Evolutionary conservation across 2,113 vertebrate species (phyloP), one percentile per base, ranked within the genome.

Genomic region (Onychorhynchus coronatus): DNA sequence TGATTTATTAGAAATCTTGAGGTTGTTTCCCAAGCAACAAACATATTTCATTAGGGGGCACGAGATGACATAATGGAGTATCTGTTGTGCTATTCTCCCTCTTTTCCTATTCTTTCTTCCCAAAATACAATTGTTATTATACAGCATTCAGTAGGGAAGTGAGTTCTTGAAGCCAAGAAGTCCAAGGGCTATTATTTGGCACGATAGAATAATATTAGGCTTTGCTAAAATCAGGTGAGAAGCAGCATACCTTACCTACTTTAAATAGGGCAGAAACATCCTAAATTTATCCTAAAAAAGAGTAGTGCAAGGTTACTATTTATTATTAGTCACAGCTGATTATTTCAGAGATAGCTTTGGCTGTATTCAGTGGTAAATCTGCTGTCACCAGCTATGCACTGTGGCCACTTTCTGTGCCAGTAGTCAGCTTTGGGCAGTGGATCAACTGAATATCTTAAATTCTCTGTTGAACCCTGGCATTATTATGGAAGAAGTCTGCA

Each of bases 371-470:
- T 68, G 27, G 56, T 50, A 95, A 93, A 89, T 94, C 88, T 94
- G 73, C 91, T 95, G 78, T 75, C 79, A 85, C 79, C 49, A 78
- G 37, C 66, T 76, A 82, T 72, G 55, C 19, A 46, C 41, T 67
- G 41, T 42, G 89, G 91, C 87, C 46, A 59, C 62, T 73, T 37
- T 85, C 93, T 44, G 72, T 95, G 91, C 53, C 81, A 73, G 66
- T 72, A 90, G 79, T 83, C 65, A 91, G 71, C 62, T 95, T 61
- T 89, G 91, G 92, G 96, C 85, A 94, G 63, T 82, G 92, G 92
- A 96, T 97, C 97, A 97, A 91, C 82, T 87, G 97, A 93, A 71
- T 86, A 76, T 94, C 94, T 96, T 94, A 97, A 95, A 97, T 96
- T 95, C 67, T 95, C 88, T 95, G n/a, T 95, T 67, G 96, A 97